Conservation (phyloP, 53 echinoderm and acorn worm genomes). For the Holothuria leucospilota region DNA sequence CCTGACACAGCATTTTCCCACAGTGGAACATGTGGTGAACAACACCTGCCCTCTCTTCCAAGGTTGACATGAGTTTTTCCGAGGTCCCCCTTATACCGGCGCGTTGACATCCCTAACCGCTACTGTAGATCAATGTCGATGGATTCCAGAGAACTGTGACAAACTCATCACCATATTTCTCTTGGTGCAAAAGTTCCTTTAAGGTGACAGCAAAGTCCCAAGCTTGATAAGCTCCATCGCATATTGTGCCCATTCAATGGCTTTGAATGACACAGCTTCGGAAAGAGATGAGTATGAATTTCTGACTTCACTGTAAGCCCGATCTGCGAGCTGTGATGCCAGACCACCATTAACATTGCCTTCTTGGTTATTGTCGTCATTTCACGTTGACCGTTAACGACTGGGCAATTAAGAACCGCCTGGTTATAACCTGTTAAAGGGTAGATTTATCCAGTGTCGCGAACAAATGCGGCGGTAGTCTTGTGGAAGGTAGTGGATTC, state of each 20-base stretch:
- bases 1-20: slow-evolving; percentile 24
- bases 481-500: not conserved
- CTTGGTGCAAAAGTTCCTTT: not conserved
- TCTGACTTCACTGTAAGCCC: not conserved
- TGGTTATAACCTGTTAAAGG: not conserved
- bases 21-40: slow-evolving; percentile 1
- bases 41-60: not conserved
- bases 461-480: not conserved
- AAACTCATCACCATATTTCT: not conserved
- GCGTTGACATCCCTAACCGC: not conserved
- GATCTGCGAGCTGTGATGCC: not conserved
- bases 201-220: not conserved
- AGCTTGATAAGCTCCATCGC: slow-evolving; percentile 21
- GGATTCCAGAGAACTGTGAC: slow-evolving; percentile 1
- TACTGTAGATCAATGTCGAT: not conserved
- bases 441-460: not conserved
- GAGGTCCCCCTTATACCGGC: not conserved
- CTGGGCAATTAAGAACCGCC: not conserved
- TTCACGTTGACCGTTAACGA: not conserved
- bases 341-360: not conserved
- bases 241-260: slow-evolving; percentile 8
- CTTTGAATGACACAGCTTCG: not conserved
- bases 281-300: not conserved
- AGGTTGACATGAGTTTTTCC: not conserved
- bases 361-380: no score